Evolutionary conservation across 2,113 vertebrate genomes (phyloP), one percentile per base, ranked within the genome.

Genomic region (Apeltes quadracus): DNA sequence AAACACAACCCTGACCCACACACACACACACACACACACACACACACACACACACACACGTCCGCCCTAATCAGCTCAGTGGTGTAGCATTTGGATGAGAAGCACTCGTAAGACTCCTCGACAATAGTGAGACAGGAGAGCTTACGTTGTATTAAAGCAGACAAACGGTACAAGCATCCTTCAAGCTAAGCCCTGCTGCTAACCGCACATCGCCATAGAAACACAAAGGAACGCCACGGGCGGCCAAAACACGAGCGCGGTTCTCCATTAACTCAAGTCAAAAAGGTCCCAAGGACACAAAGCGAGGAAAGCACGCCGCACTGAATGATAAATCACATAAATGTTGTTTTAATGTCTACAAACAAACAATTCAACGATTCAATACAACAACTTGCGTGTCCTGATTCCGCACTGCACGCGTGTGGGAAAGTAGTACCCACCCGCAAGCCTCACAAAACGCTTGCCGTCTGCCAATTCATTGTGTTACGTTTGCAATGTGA

Each of bases 61-160:
- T 69, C 69, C 69, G 70, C 73, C 36, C 71, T 88, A 87, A 90
- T 91, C 87, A 91, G 86, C 87, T 90, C 84, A 88, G 84, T 65
- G 78, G 76, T 74, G 87, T 81, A 89, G 84, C 75, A 75, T 85
- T 84, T 72, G 89, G 84, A 87, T 88, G 79, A 89, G 81, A 81
- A 67, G 86, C 66, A 59, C 76, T 86, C 71, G 69, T 82, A 86
- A 88, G 85, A 87, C 85, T 83, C 72, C 69, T 65, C 59, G 79
- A 90, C 87, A 89, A 89, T 82, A 55, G 87, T 54, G 82, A 88
- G 85, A 91, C 85, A 86, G 81, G 75, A 84, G 76, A 88, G 90
- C 90, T 91, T 90, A 90, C 84, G 83, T 82, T 89, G 69, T 84
- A 87, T 86, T 90, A 86, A 85, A 82, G 18, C 88, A 84, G 84